These are phyloP conservation scores for Colletes gigas DNA, from an alignment of 1,140 invertebrate species.

Conservation along the genomic window DNA sequence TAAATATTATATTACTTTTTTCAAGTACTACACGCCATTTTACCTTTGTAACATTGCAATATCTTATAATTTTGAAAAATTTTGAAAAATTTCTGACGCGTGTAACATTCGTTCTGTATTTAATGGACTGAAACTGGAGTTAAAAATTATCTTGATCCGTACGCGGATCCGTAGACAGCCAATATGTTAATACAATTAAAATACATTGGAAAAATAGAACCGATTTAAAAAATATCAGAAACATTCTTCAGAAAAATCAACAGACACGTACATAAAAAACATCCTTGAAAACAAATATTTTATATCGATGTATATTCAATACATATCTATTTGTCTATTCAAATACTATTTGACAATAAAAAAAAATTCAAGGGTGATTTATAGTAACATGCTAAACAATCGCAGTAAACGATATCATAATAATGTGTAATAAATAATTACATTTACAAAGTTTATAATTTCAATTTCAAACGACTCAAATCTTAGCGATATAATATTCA, in stretches of 20 bases:
- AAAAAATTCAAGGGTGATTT: slow-evolving; percentile 2
- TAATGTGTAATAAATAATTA: not conserved
- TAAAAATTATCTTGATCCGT: too few relatives aligned
- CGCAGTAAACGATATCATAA: not conserved
- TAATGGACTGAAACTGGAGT: too few relatives aligned
- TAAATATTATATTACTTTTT: too few relatives aligned
- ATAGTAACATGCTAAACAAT: not conserved
- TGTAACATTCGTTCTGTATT: too few relatives aligned
- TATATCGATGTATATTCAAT: not conserved
- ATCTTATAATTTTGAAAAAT: too few relatives aligned
- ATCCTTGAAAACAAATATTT: not conserved
- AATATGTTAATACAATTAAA: not conserved
- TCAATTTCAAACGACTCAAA: not conserved
- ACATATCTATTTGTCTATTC: not conserved
- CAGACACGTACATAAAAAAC: not conserved
- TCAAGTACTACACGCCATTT: too few relatives aligned
- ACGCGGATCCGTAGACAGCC: too few relatives aligned
- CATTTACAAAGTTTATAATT: not conserved
- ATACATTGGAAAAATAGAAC: not conserved
- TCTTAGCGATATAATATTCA: too few relatives aligned
- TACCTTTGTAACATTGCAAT: too few relatives aligned
- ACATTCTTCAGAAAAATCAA: not conserved
- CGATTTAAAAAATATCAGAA: not conserved
- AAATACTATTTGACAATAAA: too few relatives aligned
- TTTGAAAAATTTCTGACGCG: too few relatives aligned